Evolutionary conservation across 2,797 vertebrate genomes (phyloP).

Genomic region (Sardinella longiceps): DNA sequence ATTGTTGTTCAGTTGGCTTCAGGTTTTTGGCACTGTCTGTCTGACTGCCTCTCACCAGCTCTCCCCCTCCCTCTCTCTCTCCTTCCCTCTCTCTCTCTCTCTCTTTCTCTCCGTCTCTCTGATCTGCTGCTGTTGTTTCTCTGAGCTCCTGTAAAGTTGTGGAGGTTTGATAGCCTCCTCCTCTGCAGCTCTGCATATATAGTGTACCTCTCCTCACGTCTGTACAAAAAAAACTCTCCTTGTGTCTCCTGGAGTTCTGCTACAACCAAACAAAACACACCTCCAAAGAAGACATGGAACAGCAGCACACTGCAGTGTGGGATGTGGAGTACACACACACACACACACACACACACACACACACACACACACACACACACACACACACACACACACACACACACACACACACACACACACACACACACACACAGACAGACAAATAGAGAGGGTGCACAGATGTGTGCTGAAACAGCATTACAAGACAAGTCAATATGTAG

Average conservation of each 20-base stretch:
- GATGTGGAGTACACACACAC: not conserved
- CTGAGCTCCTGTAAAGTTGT: not conserved
- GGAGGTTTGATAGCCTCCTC: not conserved
- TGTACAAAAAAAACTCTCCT: not conserved
- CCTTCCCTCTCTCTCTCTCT: constrained; percentile 6
- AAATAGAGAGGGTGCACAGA: not conserved
- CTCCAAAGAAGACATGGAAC: not conserved
- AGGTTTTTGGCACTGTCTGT: too few relatives aligned
- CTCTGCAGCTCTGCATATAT: not conserved
- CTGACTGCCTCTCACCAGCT: not conserved
- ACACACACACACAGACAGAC: not conserved
- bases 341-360: not conserved
- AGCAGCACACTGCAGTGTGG: not conserved
- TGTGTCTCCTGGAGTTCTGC: not conserved
- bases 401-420: not conserved
- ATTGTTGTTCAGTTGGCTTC: too few relatives aligned
- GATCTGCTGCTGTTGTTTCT: constrained; percentile 25
- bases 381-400: not conserved
- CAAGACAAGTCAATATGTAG: constrained; percentile 24
- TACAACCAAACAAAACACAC: constrained; percentile 1
- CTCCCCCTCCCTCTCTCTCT: constrained; percentile 26
- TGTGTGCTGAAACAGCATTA: constrained; percentile 14
- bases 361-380: not conserved
- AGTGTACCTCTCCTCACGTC: not conserved
- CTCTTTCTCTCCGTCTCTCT: constrained; percentile 32